phyloP scores from a whole-genome alignment of 2,797 vertebrate species.

The Anguilla obscura region DNA sequence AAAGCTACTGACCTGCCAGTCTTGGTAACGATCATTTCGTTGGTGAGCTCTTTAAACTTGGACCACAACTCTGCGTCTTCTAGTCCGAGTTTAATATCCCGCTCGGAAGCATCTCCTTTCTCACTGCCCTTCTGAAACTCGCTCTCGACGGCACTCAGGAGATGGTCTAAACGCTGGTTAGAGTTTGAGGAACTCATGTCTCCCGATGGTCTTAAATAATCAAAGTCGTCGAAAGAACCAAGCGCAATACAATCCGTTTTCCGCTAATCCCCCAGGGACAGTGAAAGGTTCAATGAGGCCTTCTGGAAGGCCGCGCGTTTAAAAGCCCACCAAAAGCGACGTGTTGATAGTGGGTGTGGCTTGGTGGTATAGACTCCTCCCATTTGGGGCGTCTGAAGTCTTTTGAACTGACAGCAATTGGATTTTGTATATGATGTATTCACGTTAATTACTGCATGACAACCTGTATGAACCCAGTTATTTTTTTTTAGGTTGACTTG shows the following conservation, averaged over 20 bases:
- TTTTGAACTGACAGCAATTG: neutral
- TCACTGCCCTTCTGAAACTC: slow-evolving; percentile 80
- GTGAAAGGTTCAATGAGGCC: slow-evolving; percentile 18
- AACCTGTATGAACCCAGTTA: neutral
- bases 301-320: slow-evolving; percentile 51
- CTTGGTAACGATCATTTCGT: slow-evolving; percentile 83
- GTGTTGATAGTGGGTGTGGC: slow-evolving; percentile 66
- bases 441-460: neutral
- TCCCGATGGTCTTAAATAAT: neutral
- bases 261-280: slow-evolving; percentile 6
- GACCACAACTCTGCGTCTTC: slow-evolving; percentile 77
- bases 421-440: neutral
- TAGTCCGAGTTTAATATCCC: slow-evolving; percentile 76
- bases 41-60: slow-evolving; percentile 80
- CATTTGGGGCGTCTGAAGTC: slow-evolving; percentile 18
- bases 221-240: slow-evolving; percentile 30
- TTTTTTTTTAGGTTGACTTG: neutral
- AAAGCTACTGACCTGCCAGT: slow-evolving; percentile 69
- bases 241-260: slow-evolving; percentile 10
- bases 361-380: slow-evolving; percentile 44
- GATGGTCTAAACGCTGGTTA: slow-evolving; percentile 78
- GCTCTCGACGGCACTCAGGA: slow-evolving; percentile 79
- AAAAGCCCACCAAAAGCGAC: slow-evolving; percentile 65
- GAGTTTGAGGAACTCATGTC: slow-evolving; percentile 70
- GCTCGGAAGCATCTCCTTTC: slow-evolving; percentile 75